Conservation (phyloP, 2,113 vertebrate genomes). For the Leptodactylus fuscus region DNA sequence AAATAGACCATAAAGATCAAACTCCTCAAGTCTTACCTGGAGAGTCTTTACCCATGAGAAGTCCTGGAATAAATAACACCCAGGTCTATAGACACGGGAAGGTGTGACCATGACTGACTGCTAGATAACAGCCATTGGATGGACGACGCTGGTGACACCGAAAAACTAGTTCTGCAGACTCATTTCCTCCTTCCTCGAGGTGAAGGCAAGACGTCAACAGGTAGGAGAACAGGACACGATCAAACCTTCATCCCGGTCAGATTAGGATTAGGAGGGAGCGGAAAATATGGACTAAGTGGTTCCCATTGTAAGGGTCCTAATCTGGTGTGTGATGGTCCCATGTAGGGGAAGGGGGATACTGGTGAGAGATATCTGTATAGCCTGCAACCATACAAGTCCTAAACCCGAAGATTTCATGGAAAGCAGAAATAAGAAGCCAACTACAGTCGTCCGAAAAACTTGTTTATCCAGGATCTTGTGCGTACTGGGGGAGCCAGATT, state of each 20-base stretch:
- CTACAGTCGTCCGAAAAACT: background rate
- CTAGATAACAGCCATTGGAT: background rate
- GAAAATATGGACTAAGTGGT: too few species aligned
- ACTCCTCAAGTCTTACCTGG: slow-evolving; percentile 2
- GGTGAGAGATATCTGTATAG: background rate
- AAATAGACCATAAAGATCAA: background rate
- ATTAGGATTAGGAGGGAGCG: too few species aligned
- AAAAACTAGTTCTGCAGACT: slow-evolving; percentile 21
- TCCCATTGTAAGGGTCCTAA: background rate
- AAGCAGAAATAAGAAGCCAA: background rate
- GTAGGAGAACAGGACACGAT: background rate
- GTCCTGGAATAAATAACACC: background rate
- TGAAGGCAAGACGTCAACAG: slow-evolving; percentile 23
- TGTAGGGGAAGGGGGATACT: too few species aligned
- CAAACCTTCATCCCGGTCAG: too few species aligned
- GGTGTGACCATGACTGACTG: background rate
- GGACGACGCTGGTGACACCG: background rate
- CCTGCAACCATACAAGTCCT: background rate
- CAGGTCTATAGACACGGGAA: background rate
- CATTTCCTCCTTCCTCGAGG: background rate
- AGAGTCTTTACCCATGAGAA: background rate
- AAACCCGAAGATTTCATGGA: background rate
- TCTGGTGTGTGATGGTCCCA: background rate
- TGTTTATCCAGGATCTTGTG: background rate
- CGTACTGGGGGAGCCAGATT: background rate